Evolutionary conservation across 2,888 invertebrate genomes (phyloP).

Genomic region (Lasius fuliginosus): DNA sequence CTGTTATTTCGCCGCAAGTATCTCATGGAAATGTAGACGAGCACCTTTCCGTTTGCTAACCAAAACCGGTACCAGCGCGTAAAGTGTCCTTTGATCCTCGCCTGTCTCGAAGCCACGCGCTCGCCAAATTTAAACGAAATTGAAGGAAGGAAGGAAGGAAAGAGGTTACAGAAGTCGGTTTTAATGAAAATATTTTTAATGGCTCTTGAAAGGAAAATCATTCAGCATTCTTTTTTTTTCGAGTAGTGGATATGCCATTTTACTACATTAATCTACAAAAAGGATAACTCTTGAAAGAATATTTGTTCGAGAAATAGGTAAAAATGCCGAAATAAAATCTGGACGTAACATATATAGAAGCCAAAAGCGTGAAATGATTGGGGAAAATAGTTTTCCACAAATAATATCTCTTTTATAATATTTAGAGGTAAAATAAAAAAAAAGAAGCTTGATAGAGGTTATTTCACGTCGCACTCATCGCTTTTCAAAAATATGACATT

Average conservation of each 20-base stretch:
- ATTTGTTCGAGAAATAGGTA: not conserved
- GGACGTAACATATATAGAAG: not conserved
- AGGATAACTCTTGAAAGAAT: not conserved
- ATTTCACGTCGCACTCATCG: not conserved
- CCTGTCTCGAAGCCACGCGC: constrained; percentile 54
- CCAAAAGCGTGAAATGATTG: not conserved
- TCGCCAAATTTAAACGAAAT: constrained; percentile 68
- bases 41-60: constrained; percentile 49
- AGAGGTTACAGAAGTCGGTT: constrained; percentile 9
- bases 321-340: not conserved
- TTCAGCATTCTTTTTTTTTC: constrained; percentile 7
- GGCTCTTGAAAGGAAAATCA: not conserved
- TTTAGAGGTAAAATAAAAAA: not conserved
- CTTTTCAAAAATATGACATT: not conserved
- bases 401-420: not conserved
- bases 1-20: not conserved
- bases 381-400: not conserved
- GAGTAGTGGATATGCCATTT: not conserved
- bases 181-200: constrained; percentile 44
- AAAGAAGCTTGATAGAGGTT: not conserved
- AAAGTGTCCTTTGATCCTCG: constrained; percentile 68
- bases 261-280: not conserved
- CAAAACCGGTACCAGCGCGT: constrained; percentile 47
- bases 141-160: not conserved
- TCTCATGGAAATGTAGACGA: constrained; percentile 26